phyloP scores from a whole-genome alignment of 2,888 invertebrate species.

The Neoitamus cyanurus region DNA sequence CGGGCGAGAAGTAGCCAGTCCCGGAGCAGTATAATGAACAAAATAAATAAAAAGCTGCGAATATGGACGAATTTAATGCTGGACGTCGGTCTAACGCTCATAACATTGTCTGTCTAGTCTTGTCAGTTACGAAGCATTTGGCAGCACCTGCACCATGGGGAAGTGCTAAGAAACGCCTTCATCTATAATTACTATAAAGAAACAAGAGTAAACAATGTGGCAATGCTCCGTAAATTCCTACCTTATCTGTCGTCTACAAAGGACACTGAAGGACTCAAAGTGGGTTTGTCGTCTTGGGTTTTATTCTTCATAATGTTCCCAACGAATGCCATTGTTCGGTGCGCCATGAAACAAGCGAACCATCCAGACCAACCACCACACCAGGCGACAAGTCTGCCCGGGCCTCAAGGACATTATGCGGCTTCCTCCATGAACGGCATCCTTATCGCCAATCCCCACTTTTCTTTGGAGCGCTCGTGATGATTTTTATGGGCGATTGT shows the following conservation, averaged over 20 bases:
- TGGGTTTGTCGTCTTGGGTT: neutral
- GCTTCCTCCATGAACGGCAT: neutral
- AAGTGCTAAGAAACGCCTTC: neutral
- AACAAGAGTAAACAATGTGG: neutral
- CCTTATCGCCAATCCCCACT: constrained; percentile 37
- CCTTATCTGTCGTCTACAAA: neutral
- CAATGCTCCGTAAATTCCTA: neutral
- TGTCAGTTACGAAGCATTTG: too few species aligned
- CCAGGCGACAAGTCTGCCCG: neutral
- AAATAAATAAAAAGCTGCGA: constrained; percentile 44
- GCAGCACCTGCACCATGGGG: too few species aligned
- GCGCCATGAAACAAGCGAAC: constrained; percentile 16
- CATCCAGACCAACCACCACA: neutral
- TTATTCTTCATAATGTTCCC: neutral
- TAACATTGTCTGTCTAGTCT: neutral
- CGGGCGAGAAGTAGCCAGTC: constrained; percentile 44
- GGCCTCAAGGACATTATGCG: constrained; percentile 20
- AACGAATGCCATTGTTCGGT: neutral
- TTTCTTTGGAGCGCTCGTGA: constrained; percentile 9
- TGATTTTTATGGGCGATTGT: constrained; percentile 39
- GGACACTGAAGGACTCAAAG: neutral
- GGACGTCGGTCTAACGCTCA: neutral
- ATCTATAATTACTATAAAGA: neutral
- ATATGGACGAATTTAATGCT: neutral
- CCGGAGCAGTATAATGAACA: constrained; percentile 37